phyloP scores from a whole-genome alignment of 2,888 invertebrate species.

The Noctua janthe region DNA sequence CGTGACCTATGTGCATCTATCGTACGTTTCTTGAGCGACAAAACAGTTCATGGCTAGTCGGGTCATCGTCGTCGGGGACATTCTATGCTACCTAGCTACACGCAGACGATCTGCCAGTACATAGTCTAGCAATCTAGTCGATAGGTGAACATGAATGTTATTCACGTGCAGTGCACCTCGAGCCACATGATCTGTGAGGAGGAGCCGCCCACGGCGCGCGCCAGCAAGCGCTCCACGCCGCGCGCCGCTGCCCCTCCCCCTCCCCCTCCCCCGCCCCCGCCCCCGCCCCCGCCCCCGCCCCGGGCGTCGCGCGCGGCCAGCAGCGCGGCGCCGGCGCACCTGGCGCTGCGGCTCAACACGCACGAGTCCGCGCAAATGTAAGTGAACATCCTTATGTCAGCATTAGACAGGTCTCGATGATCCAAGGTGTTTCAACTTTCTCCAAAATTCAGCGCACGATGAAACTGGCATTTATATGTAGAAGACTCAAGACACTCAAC shows the following conservation, averaged over 20 bases:
- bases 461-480: neutral
- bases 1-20: neutral
- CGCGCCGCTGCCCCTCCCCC: neutral
- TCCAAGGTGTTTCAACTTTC: neutral
- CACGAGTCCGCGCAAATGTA: neutral
- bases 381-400: neutral
- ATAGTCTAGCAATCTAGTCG: neutral
- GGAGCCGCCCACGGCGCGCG: conserved; percentile 53
- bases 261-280: neutral
- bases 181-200: conserved; percentile 74
- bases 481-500: neutral
- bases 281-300: no score
- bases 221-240: neutral
- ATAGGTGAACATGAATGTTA: neutral
- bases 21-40: neutral
- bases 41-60: neutral
- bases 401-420: neutral
- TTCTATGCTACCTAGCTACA: neutral
- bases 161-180: conserved; percentile 69
- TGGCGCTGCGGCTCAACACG: neutral
- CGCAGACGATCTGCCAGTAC: neutral
- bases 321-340: neutral
- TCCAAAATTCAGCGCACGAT: neutral
- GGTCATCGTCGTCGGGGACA: neutral
- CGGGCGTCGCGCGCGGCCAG: neutral